phyloP scores from a whole-genome alignment of 2,797 vertebrate genomes.

The Tadarida brasiliensis region DNA sequence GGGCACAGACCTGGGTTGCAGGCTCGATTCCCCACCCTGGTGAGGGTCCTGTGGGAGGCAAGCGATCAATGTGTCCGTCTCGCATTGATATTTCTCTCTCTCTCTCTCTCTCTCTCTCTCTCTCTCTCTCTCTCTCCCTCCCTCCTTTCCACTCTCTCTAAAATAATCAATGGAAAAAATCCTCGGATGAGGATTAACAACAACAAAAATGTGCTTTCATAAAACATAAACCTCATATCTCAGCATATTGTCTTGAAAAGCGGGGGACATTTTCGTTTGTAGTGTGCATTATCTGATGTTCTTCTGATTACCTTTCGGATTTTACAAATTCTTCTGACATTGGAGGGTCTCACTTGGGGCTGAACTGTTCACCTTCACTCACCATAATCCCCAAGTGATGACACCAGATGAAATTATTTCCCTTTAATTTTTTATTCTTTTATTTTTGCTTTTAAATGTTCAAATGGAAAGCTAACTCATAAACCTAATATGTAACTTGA shows the following conservation, averaged over 20 bases:
- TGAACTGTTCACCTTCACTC: neutral
- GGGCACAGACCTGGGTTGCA: no score
- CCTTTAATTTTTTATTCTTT: neutral
- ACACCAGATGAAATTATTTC: neutral
- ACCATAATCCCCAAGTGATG: neutral
- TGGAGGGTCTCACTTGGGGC: neutral
- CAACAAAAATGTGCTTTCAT: constrained; percentile 8
- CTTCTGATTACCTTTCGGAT: neutral
- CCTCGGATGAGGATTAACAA: no score
- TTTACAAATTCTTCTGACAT: neutral
- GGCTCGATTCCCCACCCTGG: no score
- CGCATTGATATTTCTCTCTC: no score
- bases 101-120: no score
- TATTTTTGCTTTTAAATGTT: neutral
- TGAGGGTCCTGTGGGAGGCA: no score
- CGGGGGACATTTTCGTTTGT: neutral
- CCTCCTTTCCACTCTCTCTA: no score
- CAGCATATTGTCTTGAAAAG: constrained; percentile 15
- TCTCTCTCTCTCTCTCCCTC: no score
- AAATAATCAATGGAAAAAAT: no score
- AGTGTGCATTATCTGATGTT: neutral
- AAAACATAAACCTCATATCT: constrained; percentile 31
- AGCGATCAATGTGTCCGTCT: no score
- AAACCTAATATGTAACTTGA: neutral
- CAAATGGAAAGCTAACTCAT: neutral